phyloP scores from a whole-genome alignment of 2,113 vertebrate species.

The Stercorarius parasiticus region DNA sequence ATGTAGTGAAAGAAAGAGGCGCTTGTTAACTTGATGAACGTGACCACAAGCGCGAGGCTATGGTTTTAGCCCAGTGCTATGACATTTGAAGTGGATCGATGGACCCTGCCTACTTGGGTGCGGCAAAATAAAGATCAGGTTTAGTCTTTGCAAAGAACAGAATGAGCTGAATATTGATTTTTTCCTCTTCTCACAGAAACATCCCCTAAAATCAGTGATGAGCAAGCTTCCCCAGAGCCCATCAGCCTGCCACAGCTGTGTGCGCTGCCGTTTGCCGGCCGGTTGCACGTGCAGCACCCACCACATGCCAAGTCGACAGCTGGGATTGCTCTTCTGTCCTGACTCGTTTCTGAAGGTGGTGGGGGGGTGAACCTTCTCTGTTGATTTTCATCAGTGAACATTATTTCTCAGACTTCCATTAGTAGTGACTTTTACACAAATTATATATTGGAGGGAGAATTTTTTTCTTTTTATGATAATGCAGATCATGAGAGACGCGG shows the following conservation, averaged over 20 bases:
- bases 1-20: background rate
- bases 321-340: background rate
- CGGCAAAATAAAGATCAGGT: background rate
- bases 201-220: background rate
- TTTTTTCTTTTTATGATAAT: background rate
- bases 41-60: accelerated
- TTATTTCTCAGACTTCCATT: background rate
- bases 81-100: accelerated
- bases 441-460: background rate
- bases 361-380: background rate
- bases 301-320: accelerated
- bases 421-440: background rate
- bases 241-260: background rate
- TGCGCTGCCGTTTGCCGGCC: accelerated
- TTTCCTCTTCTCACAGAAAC: background rate
- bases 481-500: accelerated
- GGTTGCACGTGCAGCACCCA: accelerated
- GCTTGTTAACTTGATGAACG: background rate
- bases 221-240: background rate
- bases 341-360: background rate
- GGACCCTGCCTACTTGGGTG: no score
- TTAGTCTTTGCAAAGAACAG: background rate
- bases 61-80: background rate
- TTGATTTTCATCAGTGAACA: background rate
- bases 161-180: background rate